Conservation (phyloP, 2,888 invertebrate genomes). For the Apamea epomidion region DNA sequence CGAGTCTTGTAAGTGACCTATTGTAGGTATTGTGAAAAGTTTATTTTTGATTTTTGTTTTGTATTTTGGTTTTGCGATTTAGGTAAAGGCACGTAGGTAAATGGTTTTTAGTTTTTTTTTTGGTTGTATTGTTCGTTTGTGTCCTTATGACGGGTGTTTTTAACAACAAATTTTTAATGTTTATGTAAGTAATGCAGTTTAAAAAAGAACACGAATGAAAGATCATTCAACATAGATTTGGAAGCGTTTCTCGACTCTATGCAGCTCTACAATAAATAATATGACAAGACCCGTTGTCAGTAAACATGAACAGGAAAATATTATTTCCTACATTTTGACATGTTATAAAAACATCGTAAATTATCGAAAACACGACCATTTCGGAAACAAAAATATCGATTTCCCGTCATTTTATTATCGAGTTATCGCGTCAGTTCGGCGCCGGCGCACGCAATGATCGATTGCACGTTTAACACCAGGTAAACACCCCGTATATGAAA, state of each 20-base stretch:
- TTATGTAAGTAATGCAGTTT: background rate
- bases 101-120: background rate
- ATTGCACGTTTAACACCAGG: slow-evolving; percentile 74
- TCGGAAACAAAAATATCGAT: slow-evolving; percentile 61
- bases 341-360: background rate
- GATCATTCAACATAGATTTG: background rate
- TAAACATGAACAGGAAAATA: background rate
- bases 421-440: slow-evolving; percentile 70
- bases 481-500: slow-evolving; percentile 77
- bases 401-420: slow-evolving; percentile 58
- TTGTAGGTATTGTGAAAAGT: slow-evolving; percentile 67
- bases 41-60: slow-evolving; percentile 43
- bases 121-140: background rate
- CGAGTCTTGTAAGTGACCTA: slow-evolving; percentile 67
- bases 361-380: slow-evolving; percentile 24
- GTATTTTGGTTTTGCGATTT: background rate
- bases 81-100: slow-evolving; percentile 6
- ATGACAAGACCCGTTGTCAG: background rate
- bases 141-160: background rate
- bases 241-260: background rate
- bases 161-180: background rate
- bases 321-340: background rate
- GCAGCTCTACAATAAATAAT: background rate
- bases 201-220: background rate
- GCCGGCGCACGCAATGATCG: slow-evolving; percentile 77